A percentile compares a stretch with the other conserved stretches of the same genome.
These are phyloP conservation scores for Acyrthosiphon pisum DNA, from an alignment of 1,140 invertebrate species.

Conservation along the genomic window DNA sequence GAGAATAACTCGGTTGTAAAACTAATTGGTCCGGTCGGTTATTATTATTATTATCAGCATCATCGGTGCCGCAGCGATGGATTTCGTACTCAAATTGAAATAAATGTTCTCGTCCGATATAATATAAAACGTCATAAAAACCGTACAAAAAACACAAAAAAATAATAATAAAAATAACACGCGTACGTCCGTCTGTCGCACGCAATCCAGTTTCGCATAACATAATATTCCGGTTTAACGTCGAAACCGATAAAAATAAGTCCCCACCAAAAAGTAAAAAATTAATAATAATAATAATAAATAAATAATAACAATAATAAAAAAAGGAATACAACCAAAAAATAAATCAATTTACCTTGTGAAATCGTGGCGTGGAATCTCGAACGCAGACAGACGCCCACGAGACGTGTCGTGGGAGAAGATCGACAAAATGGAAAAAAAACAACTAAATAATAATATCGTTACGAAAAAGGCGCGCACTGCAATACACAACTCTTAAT, in stretches of 20 bases:
- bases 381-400: constrained; percentile 40
- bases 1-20: constrained; percentile 28
- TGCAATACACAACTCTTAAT: not conserved
- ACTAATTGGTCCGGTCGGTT: constrained; percentile 32
- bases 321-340: not conserved
- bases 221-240: constrained; percentile 21
- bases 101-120: constrained; percentile 3
- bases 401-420: constrained; percentile 37
- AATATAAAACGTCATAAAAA: not conserved
- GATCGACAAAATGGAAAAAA: not conserved
- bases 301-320: constrained; percentile 12
- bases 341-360: constrained; percentile 48
- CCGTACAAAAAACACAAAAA: not conserved
- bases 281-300: not conserved
- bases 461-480: constrained; percentile 9
- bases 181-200: not conserved
- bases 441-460: not conserved
- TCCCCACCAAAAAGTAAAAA: not conserved
- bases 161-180: not conserved
- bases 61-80: not conserved
- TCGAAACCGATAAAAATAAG: constrained; percentile 4
- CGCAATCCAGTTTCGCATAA: not conserved
- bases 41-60: not conserved
- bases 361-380: constrained; percentile 38
- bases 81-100: constrained; percentile 15